phyloP scores from a whole-genome alignment of 1,140 invertebrate species.

The Heliconius hewitsoni region DNA sequence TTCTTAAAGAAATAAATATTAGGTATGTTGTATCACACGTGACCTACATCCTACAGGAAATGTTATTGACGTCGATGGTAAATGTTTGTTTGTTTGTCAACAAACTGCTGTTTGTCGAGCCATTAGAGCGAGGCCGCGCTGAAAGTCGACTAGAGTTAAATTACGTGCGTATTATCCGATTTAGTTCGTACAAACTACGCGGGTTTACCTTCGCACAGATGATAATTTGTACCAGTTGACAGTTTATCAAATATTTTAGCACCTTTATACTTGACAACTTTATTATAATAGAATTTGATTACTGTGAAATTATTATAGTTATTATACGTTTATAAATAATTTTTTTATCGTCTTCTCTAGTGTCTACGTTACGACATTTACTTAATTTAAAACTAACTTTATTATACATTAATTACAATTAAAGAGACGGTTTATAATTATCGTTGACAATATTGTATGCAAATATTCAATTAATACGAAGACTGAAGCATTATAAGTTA shows the following conservation, averaged over 20 bases:
- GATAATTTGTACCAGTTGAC: neutral
- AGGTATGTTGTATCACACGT: constrained; percentile 25
- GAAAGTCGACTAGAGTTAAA: constrained; percentile 48
- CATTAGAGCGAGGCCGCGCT: constrained; percentile 67
- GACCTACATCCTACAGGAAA: constrained; percentile 56
- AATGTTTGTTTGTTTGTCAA: constrained; percentile 69
- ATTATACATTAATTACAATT: neutral
- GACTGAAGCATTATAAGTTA: neutral
- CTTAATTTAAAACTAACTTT: neutral
- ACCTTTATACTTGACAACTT: neutral
- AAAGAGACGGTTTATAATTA: neutral
- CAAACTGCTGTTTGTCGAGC: constrained; percentile 62
- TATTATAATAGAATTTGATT: neutral
- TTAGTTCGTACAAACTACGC: constrained; percentile 22
- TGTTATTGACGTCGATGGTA: constrained; percentile 47
- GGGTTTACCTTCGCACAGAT: neutral
- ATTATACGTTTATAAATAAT: neutral
- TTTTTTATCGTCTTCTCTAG: neutral
- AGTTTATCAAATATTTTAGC: neutral
- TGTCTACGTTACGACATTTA: neutral
- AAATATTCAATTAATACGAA: neutral
- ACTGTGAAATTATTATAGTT: neutral
- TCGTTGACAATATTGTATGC: neutral
- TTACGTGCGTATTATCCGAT: constrained; percentile 40
- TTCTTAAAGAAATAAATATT: neutral